Percentiles rank a stretch among this genome's conserved stretches.
These are phyloP conservation scores for Myotis daubentonii DNA, from an alignment of 2,797 vertebrate genomes.

Conservation along the genomic window DNA sequence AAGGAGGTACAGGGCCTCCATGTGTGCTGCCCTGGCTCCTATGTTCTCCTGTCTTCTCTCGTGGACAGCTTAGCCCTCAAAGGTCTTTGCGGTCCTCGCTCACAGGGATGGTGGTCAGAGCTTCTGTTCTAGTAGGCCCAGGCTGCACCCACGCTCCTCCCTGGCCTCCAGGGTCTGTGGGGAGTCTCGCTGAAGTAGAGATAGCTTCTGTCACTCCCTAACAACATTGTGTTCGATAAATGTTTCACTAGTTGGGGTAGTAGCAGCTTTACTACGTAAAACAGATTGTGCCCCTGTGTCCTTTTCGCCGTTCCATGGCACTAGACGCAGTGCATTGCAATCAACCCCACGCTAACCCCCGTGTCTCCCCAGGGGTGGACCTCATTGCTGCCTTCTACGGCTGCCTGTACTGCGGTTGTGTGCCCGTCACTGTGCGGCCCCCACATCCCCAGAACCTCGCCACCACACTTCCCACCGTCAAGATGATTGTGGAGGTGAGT, in stretches of 20 bases:
- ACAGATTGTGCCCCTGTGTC: not conserved
- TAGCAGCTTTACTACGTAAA: not conserved
- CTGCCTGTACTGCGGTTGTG: slow-evolving; percentile 95
- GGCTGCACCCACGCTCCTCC: not conserved
- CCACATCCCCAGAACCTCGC: slow-evolving; percentile 97
- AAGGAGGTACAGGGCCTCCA: not conserved
- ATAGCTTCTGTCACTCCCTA: not conserved
- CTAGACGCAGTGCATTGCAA: too few relatives aligned
- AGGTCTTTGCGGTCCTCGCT: not conserved
- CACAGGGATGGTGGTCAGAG: not conserved
- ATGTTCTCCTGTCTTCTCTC: not conserved
- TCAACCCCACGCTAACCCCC: not conserved
- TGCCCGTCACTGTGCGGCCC: slow-evolving; percentile 95
- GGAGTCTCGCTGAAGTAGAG: not conserved
- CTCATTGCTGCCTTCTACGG: slow-evolving; percentile 97
- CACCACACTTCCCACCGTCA: slow-evolving; percentile 97
- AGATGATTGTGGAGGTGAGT: slow-evolving; percentile 97
- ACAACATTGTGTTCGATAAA: not conserved
- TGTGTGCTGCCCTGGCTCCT: too few relatives aligned
- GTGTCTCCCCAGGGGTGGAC: slow-evolving; percentile 90
- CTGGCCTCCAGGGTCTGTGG: not conserved
- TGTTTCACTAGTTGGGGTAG: not conserved
- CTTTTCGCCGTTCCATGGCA: accelerated
- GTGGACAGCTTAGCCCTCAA: not conserved
- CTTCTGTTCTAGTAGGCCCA: accelerated